phyloP scores from a whole-genome alignment of 1,140 invertebrate species.

The Drosophila azteca region DNA sequence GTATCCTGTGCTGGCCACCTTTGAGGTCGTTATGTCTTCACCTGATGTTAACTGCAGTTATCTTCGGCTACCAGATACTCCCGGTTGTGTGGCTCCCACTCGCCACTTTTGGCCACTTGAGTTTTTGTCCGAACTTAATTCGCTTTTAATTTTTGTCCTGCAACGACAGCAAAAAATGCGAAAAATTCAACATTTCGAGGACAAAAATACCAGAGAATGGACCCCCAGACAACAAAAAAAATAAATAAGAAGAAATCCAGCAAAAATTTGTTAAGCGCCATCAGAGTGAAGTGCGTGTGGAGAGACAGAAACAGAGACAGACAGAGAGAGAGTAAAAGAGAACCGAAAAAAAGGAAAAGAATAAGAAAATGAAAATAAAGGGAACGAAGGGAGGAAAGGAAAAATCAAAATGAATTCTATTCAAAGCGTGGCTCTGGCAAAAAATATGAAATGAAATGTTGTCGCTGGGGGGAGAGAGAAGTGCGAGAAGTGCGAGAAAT shows the following conservation, averaged over 20 bases:
- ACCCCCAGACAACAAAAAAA: background rate
- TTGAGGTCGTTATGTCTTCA: conserved; percentile 29
- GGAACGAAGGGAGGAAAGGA: conserved; percentile 1
- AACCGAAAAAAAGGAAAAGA: too few species aligned
- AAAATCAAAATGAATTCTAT: conserved; percentile 71
- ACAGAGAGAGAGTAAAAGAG: too few species aligned
- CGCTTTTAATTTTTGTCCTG: conserved; percentile 71
- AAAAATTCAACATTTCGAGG: conserved; percentile 55
- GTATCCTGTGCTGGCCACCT: conserved; percentile 25
- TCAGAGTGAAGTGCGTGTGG: conserved; percentile 55
- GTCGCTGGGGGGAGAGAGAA: conserved; percentile 47
- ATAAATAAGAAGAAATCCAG: conserved; percentile 50
- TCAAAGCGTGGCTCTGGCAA: conserved; percentile 59
- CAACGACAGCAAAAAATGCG: conserved; percentile 61
- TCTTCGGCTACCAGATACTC: conserved; percentile 3
- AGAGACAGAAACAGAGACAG: conserved; percentile 7
- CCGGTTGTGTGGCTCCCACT: background rate
- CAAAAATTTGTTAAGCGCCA: conserved; percentile 67
- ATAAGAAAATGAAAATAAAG: conserved; percentile 6
- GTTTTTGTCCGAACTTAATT: conserved; percentile 56
- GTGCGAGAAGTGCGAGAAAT: background rate
- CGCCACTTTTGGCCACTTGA: conserved; percentile 2
- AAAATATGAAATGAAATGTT: conserved; percentile 76
- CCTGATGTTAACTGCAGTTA: conserved; percentile 21
- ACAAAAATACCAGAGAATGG: conserved; percentile 21